A percentile compares a stretch with the other conserved stretches of the same genome.
These are phyloP conservation scores for Chloropsis hardwickii DNA, from an alignment of 2,113 vertebrate genomes.

Conservation along the genomic window DNA sequence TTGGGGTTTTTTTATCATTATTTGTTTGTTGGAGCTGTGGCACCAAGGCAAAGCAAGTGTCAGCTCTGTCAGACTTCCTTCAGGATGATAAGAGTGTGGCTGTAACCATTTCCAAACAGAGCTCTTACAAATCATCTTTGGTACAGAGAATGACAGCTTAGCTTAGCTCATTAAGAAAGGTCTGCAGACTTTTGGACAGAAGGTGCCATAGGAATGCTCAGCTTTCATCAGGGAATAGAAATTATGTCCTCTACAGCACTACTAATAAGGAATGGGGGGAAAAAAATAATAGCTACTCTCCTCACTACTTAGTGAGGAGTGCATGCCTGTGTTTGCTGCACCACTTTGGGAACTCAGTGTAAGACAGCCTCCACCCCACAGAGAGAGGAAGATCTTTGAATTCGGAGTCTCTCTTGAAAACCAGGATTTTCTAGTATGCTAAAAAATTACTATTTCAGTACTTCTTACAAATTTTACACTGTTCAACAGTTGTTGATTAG, in stretches of 20 bases:
- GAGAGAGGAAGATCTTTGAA: background rate
- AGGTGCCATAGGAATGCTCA: background rate
- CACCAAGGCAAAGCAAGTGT: background rate
- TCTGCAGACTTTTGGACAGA: background rate
- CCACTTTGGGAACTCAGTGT: fast-evolving
- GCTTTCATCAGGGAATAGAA: no score
- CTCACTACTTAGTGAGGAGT: background rate
- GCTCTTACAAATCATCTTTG: fast-evolving
- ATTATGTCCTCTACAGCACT: background rate
- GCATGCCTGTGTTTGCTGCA: background rate
- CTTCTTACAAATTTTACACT: background rate
- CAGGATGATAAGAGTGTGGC: no score
- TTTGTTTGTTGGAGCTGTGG: background rate
- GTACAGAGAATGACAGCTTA: fast-evolving
- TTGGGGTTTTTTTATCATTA: background rate
- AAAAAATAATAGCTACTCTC: fast-evolving
- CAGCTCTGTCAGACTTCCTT: background rate
- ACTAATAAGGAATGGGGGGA: background rate
- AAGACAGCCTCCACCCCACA: background rate
- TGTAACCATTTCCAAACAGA: background rate
- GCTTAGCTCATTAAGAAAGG: background rate
- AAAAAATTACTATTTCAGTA: background rate
- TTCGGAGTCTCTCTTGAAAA: background rate
- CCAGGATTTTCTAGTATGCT: background rate
- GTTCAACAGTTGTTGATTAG: background rate